Evolutionary conservation across 2,113 vertebrate genomes (phyloP).

Genomic region (Nanorana parkeri): DNA sequence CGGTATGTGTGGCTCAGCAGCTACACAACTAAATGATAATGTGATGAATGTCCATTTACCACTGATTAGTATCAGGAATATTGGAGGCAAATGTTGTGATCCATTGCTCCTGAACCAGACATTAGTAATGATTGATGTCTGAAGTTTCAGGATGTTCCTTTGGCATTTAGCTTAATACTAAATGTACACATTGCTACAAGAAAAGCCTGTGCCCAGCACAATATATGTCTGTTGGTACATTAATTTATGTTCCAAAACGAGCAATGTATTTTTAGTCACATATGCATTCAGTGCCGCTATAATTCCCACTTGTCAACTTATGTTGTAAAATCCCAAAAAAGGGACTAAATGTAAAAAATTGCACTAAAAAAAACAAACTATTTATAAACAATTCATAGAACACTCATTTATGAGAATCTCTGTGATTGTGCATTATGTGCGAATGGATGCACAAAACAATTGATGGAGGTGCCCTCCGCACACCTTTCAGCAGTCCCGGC

Average conservation of each 20-base stretch:
- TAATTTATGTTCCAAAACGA: neutral
- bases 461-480: too few species aligned
- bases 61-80: constrained; percentile 38
- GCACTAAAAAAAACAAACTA: too few species aligned
- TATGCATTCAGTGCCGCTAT: too few species aligned
- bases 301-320: too few species aligned
- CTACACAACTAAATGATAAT: neutral
- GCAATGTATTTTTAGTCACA: too few species aligned
- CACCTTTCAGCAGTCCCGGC: too few species aligned
- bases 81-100: constrained; percentile 69
- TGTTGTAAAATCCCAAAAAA: too few species aligned
- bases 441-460: too few species aligned
- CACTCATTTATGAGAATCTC: too few species aligned
- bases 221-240: neutral
- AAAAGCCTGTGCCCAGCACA: neutral
- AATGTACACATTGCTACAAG: neutral
- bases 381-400: too few species aligned
- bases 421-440: too few species aligned
- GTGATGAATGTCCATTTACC: constrained; percentile 26
- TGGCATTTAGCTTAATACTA: neutral
- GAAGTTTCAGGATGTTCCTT: constrained; percentile 63
- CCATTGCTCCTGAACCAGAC: constrained; percentile 75
- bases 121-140: constrained; percentile 78
- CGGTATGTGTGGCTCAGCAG: neutral
- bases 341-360: too few species aligned